Evolutionary conservation across 2,888 invertebrate species (phyloP).

Genomic region (Trachelus troglodyta): DNA sequence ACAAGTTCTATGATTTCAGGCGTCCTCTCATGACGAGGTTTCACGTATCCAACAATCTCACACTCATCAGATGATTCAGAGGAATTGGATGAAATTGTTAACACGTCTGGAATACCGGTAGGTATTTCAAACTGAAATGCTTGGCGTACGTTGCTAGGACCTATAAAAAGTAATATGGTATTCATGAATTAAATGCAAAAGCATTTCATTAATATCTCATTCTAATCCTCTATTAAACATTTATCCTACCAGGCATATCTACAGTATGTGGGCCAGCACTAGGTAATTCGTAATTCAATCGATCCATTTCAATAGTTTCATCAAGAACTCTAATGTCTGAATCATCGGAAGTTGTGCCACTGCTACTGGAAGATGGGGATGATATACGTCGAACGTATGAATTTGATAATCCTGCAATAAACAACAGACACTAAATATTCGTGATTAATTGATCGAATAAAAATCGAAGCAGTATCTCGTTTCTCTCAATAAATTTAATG

Average conservation of each 20-base stretch:
- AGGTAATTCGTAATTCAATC: constrained; percentile 33
- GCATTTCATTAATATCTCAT: neutral
- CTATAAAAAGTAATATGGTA: constrained; percentile 26
- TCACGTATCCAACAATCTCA: constrained; percentile 74
- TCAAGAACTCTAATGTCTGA: constrained; percentile 52
- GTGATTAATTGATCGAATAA: too few species aligned
- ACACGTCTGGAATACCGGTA: constrained; percentile 41
- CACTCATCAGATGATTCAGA: constrained; percentile 70
- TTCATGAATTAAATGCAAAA: constrained; percentile 11
- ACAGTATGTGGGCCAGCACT: constrained; percentile 39
- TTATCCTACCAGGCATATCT: constrained; percentile 45
- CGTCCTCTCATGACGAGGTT: constrained; percentile 75
- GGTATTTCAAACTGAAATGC: constrained; percentile 38
- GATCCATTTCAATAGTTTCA: constrained; percentile 41
- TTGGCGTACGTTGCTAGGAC: constrained; percentile 52
- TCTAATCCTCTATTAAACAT: neutral
- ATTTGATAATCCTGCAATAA: constrained; percentile 40
- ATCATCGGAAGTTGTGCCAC: constrained; percentile 45
- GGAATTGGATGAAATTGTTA: constrained; percentile 52
- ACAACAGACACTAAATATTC: neutral
- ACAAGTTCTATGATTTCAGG: constrained; percentile 74
- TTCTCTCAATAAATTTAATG: too few species aligned
- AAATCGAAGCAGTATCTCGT: too few species aligned
- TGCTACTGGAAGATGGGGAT: constrained; percentile 40
- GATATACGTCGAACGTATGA: constrained; percentile 41